Base-by-base conservation (phyloP, 1,140 invertebrate species). In the Bombus picipes region DNA sequence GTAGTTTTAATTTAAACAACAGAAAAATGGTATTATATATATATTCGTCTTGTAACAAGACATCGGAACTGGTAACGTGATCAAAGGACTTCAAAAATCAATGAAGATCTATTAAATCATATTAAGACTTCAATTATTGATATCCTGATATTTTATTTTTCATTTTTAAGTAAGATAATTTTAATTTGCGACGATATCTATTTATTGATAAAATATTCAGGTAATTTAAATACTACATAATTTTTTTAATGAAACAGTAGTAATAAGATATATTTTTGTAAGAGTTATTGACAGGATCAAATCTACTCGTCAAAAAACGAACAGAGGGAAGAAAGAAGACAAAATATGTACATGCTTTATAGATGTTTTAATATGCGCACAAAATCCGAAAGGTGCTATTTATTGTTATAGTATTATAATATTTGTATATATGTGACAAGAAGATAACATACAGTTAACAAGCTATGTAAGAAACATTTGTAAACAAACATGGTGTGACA, bases 371-470 rank as follows among this genome's bases (percentile, higher is more conserved):
- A 79, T 37, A 41, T 53, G 28, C 41, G 59, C 41, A 72, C 53
- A 62, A 18, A 76, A 81, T 18, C 73, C n/a, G 13, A 80, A 83
- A 68, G 81, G 84, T 92, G 88, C 90, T 92, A 92, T 92, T 92
- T 92, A 92, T 92, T 92, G 9, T 77, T 83, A 84, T 91, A 91
- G 88, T 91, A 88, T 88, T 91, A 86, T 86, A 83, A 65, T 81
- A 41, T 28, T n/a, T 90, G 59, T 81, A 81, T 83, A 78, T 84
- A 81, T 39, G 57, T 59, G 70, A 81, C 68, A 3, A 41, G 57
- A 68, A 68, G 47, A n/a, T 39, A 43, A 53, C 15, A 47, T 53
- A n/a, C 43, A 81, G 34, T 74, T 59, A 79, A 86, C 37, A 59
- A 71, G 76, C 0, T 53, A 32, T 79, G 68, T 39, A 81, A 86